A percentile compares a stretch with the other conserved stretches of the same genome.
Conservation (phyloP, 2,113 vertebrate species). For the Saiga tatarica region DNA sequence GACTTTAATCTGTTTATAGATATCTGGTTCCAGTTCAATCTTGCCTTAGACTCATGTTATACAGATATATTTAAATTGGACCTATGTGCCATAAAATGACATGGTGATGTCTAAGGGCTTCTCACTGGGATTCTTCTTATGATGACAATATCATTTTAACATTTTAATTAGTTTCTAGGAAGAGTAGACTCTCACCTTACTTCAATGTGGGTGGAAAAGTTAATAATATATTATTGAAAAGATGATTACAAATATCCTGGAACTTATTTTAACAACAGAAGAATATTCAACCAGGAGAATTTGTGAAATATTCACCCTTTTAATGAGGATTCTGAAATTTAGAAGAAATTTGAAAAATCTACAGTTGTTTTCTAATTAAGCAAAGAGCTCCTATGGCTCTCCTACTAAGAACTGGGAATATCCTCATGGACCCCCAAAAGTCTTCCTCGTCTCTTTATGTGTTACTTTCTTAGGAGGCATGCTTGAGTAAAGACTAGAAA, state of each 20-base stretch:
- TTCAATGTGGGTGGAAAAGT: background rate
- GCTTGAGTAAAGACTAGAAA: background rate
- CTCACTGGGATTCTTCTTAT: background rate
- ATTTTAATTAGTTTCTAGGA: background rate
- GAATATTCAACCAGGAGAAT: background rate
- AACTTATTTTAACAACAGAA: background rate
- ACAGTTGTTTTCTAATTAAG: background rate
- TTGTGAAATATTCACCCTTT: background rate
- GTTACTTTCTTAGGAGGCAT: background rate
- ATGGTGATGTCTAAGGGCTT: background rate
- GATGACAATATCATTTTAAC: background rate
- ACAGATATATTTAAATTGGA: background rate
- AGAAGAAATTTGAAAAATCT: background rate
- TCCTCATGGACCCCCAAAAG: background rate
- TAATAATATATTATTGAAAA: background rate
- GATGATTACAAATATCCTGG: background rate
- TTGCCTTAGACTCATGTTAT: background rate
- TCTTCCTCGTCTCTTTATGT: background rate
- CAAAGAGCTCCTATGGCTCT: background rate
- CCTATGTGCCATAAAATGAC: background rate
- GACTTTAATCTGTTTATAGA: background rate
- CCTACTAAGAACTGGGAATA: background rate
- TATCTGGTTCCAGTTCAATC: background rate
- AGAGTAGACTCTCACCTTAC: background rate
- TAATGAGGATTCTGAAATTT: background rate